Evolutionary conservation across 2,113 vertebrate genomes (phyloP).

Genomic region (Eclectus roratus): DNA sequence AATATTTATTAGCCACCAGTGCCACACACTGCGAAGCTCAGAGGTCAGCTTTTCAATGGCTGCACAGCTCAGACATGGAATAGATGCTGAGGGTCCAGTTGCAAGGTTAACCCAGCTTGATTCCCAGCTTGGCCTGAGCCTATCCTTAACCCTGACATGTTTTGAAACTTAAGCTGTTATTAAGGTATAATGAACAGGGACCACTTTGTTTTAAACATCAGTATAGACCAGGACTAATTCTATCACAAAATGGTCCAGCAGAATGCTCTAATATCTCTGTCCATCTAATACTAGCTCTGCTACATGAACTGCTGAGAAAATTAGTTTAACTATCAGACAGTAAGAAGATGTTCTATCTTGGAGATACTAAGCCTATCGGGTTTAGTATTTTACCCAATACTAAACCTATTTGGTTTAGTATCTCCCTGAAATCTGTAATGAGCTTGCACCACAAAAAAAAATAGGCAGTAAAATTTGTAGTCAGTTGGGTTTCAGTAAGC

Average conservation of each 20-base stretch:
- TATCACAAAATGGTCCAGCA: background rate
- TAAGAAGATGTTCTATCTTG: background rate
- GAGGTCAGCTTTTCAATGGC: background rate
- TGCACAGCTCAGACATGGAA: background rate
- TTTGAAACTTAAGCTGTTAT: background rate
- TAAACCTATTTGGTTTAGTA: background rate
- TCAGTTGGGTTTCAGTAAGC: background rate
- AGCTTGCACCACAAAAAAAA: background rate
- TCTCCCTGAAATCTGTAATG: background rate
- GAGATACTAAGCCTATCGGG: background rate
- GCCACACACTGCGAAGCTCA: background rate
- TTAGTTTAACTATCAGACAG: background rate
- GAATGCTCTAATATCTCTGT: background rate
- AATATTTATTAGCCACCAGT: background rate
- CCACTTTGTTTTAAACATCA: background rate
- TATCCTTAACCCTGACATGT: background rate
- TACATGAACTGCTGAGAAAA: background rate
- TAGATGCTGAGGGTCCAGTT: background rate
- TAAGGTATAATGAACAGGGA: background rate
- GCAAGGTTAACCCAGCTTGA: background rate
- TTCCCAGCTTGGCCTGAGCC: background rate
- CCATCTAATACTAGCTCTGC: background rate
- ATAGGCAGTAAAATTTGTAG: background rate
- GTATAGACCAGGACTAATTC: background rate
- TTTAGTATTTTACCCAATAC: background rate